phyloP scores from a whole-genome alignment of 2,888 invertebrate genomes.

The Athalia circularis region DNA sequence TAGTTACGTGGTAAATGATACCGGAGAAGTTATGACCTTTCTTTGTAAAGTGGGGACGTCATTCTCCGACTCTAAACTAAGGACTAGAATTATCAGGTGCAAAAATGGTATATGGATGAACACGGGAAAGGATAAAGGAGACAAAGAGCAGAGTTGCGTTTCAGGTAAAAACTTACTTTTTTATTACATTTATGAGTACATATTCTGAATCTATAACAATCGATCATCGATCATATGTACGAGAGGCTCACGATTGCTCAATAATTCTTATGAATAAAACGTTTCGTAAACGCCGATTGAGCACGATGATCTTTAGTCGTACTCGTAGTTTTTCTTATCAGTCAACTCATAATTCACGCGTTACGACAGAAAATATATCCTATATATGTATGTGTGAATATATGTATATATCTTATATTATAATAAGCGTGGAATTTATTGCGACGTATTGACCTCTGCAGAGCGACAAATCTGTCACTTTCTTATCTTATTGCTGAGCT shows the following conservation, averaged over 20 bases:
- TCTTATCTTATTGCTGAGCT: not conserved
- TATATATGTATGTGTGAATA: no score
- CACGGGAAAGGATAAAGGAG: slow-evolving; percentile 64
- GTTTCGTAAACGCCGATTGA: not conserved
- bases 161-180: slow-evolving; percentile 74
- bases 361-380: not conserved
- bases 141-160: slow-evolving; percentile 78
- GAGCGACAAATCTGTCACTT: not conserved
- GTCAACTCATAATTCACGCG: no score
- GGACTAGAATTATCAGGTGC: slow-evolving; percentile 80
- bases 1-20: slow-evolving; percentile 82
- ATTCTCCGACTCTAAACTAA: slow-evolving; percentile 82
- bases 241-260: not conserved
- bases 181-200: not conserved
- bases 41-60: slow-evolving; percentile 82
- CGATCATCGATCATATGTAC: not conserved
- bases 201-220: not conserved
- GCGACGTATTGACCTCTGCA: slow-evolving; percentile 11
- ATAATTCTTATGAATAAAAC: slow-evolving; percentile 29
- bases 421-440: not conserved
- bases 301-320: slow-evolving; percentile 11
- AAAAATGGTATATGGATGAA: slow-evolving; percentile 79
- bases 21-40: slow-evolving; percentile 80
- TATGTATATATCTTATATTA: not conserved
- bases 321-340: not conserved